These are phyloP conservation scores for Ciconia stormi DNA, from an alignment of 2,113 vertebrate species.

Conservation along the genomic window DNA sequence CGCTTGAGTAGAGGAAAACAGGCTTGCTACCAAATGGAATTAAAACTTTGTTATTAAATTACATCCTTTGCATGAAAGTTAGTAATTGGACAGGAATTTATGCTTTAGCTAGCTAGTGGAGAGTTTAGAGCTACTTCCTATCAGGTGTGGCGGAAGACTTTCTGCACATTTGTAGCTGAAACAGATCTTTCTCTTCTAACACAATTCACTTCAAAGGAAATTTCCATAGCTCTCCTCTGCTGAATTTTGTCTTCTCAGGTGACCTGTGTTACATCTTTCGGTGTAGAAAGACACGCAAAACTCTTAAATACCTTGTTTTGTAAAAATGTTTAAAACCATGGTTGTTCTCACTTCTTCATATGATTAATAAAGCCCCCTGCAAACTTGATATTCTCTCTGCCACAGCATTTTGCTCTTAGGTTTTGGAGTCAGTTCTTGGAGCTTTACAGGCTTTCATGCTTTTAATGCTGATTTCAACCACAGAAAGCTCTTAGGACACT, in stretches of 20 bases:
- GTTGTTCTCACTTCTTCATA: neutral
- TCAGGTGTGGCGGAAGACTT: neutral
- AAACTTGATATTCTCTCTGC: too few relatives aligned
- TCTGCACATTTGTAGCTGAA: neutral
- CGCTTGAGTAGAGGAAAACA: neutral
- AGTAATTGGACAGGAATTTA: neutral
- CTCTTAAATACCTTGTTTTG: neutral
- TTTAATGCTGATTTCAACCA: neutral
- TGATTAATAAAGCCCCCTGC: neutral
- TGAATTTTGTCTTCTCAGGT: neutral
- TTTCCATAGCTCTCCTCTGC: neutral
- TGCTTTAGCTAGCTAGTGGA: neutral
- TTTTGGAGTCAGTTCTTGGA: neutral
- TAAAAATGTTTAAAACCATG: neutral
- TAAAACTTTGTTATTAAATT: neutral
- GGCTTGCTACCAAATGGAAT: neutral
- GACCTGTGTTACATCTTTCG: neutral
- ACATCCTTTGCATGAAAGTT: neutral
- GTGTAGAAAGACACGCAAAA: neutral
- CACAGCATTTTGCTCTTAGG: neutral
- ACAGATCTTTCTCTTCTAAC: neutral
- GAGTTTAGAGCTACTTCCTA: neutral
- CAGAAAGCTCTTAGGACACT: fast-evolving
- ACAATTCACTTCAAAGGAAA: neutral
- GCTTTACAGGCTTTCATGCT: neutral